These are phyloP conservation scores for Tenualosa ilisha DNA, from an alignment of 2,797 vertebrate species.

Conservation along the genomic window DNA sequence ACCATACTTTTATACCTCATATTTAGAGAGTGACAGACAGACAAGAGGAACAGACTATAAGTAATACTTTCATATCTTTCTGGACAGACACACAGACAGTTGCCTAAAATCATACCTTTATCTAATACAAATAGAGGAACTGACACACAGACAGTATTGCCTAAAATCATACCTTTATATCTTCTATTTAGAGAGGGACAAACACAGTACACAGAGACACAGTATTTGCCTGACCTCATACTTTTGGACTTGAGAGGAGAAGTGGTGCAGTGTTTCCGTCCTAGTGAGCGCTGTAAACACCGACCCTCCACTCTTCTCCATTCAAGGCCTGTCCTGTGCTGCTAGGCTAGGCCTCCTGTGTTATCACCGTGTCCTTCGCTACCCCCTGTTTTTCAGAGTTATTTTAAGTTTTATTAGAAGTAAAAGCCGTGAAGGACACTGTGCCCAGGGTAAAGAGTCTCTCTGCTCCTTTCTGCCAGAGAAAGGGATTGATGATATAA, in stretches of 20 bases:
- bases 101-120: no score
- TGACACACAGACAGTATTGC: no score
- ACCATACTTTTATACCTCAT: no score
- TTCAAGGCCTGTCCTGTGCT: not conserved
- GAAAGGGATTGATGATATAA: slow-evolving; percentile 8
- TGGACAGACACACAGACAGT: no score
- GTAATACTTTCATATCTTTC: no score
- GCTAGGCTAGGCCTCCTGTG: no score
- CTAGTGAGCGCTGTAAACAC: not conserved
- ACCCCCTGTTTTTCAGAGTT: not conserved
- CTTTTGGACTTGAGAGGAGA: not conserved
- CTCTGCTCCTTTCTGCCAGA: not conserved
- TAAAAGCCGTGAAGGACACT: slow-evolving; percentile 12
- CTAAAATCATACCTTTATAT: no score
- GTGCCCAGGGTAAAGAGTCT: slow-evolving; percentile 9
- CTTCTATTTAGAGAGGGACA: slow-evolving; percentile 50
- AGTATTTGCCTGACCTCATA: not conserved
- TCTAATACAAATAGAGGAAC: no score
- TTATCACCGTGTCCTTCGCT: slow-evolving; percentile 14
- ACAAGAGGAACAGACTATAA: no score
- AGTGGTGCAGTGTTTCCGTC: not conserved
- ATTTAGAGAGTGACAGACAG: no score
- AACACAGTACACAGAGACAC: not conserved
- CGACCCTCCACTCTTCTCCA: not conserved
- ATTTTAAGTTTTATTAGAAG: slow-evolving; percentile 23